phyloP scores from a whole-genome alignment of 2,888 invertebrate genomes.

The Baronia brevicornis region DNA sequence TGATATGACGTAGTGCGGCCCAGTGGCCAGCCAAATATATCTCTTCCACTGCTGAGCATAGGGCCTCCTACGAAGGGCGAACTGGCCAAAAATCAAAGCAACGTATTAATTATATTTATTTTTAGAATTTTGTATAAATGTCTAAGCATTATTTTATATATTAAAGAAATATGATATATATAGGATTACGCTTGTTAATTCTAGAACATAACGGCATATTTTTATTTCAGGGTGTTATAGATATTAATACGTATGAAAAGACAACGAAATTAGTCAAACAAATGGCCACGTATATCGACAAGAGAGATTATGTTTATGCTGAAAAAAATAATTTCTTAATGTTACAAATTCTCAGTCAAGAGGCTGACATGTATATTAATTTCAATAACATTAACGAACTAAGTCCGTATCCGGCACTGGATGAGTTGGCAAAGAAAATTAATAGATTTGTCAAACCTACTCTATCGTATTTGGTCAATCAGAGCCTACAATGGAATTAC shows the following conservation, averaged over 20 bases:
- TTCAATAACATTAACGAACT: slow-evolving; percentile 52
- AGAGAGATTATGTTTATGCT: slow-evolving; percentile 33
- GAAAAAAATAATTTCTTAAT: slow-evolving; percentile 31
- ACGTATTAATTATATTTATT: no score
- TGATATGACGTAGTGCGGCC: no score
- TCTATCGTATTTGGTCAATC: slow-evolving; percentile 41
- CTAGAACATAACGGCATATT: no score
- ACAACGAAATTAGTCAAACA: slow-evolving; percentile 33
- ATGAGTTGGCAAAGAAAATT: slow-evolving; percentile 33
- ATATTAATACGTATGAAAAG: slow-evolving; percentile 37
- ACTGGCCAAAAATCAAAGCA: no score
- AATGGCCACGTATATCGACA: slow-evolving; percentile 37
- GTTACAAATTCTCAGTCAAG: slow-evolving; percentile 33
- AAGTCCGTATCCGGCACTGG: slow-evolving; percentile 40
- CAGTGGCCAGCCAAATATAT: no score
- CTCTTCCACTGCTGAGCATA: no score
- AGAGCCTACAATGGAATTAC: slow-evolving; percentile 46
- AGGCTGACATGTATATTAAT: slow-evolving; percentile 39
- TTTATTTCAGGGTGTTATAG: slow-evolving; percentile 54
- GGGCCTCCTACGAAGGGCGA: no score
- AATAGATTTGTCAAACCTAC: slow-evolving; percentile 55
- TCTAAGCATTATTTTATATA: no score
- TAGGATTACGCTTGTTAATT: no score
- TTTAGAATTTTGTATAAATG: no score
- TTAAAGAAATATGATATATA: no score